Evolutionary conservation across 2,797 vertebrate genomes (phyloP), one percentile per base, ranked within the genome.

Genomic region (Oreonectes daqikongensis): DNA sequence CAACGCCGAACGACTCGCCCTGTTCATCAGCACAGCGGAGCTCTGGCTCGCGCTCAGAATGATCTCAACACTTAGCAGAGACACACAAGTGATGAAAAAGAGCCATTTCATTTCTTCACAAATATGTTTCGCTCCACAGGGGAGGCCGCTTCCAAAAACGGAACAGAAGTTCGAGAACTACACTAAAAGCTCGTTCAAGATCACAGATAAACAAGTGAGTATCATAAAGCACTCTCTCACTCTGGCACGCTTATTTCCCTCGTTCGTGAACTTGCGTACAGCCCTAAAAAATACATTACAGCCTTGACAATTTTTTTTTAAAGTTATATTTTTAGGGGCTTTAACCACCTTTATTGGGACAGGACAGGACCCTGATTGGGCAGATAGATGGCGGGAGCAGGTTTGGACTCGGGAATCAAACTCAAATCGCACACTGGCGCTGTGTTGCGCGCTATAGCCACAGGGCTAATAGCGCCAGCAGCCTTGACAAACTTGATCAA

Each of bases 111-210:
- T 44, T 72, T 70, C 32, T 68, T 38, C 69, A 71, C 46, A 77
- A 71, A 66, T 74, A 22, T 81, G 64, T 73, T 74, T 60, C 20
- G 79, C 40, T 67, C 35, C 53, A 69, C 85, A 94, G 93, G 92
- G 93, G 8, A 92, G 87, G 73, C 69, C 88, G 4, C 82, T 94
- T 50, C 93, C 93, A 28, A 94, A 93, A 87, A 92, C 91, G 0
- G 89, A 93, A 86, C 90, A 92, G 89, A 94, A 94, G 86, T 92
- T 94, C 85, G 92, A 93, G 84, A 94, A 94, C 76, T 93, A 83
- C 32, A 88, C 92, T 78, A 91, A 26, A 84, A 90, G 78, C 76
- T 68, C 86, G 68, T 93, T 90, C 77, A 93, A 87, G 87, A 88
- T 94, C 78, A 78, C 84, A 0, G 93, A 94, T 86, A 91, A 91